A percentile compares a stretch with the other conserved stretches of the same genome.
Conservation (phyloP, 30 jellyfish, hydroid and myxozoan species). For the Aurelia coerulea region DNA sequence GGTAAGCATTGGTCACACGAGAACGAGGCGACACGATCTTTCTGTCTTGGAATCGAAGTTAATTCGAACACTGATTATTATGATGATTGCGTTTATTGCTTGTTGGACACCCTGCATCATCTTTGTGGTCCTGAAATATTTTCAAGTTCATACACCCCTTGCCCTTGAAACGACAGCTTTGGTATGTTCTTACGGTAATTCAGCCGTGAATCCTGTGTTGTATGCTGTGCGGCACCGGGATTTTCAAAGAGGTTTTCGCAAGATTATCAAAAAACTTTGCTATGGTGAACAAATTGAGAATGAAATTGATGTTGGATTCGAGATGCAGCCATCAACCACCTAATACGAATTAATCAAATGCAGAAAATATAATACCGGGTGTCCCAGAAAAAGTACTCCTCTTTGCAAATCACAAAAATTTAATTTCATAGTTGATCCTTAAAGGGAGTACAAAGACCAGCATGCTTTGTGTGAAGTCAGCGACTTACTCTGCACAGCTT, state of each 20-base stretch:
- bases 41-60: constrained; percentile 29
- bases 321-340: too few relatives aligned
- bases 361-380: not conserved
- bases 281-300: constrained; percentile 13
- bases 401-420: too few relatives aligned
- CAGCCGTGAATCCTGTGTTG: constrained; percentile 74
- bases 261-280: constrained; percentile 13
- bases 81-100: constrained; percentile 41
- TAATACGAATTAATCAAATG: not conserved
- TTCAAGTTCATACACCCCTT: not conserved
- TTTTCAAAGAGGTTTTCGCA: constrained; percentile 62
- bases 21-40: not conserved
- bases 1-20: not conserved
- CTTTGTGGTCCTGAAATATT: not conserved
- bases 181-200: constrained; percentile 60
- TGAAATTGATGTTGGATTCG: not conserved
- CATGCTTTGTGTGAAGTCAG: too few relatives aligned
- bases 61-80: constrained; percentile 46
- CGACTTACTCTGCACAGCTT: too few relatives aligned
- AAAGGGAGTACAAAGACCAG: too few relatives aligned
- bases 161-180: constrained; percentile 21
- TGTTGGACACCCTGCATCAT: constrained; percentile 54
- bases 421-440: too few relatives aligned
- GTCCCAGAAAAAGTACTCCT: too few relatives aligned
- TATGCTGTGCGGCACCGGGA: constrained; percentile 73